Conservation (phyloP, 2,113 vertebrate genomes). For the Myrmophylax atrothorax region DNA sequence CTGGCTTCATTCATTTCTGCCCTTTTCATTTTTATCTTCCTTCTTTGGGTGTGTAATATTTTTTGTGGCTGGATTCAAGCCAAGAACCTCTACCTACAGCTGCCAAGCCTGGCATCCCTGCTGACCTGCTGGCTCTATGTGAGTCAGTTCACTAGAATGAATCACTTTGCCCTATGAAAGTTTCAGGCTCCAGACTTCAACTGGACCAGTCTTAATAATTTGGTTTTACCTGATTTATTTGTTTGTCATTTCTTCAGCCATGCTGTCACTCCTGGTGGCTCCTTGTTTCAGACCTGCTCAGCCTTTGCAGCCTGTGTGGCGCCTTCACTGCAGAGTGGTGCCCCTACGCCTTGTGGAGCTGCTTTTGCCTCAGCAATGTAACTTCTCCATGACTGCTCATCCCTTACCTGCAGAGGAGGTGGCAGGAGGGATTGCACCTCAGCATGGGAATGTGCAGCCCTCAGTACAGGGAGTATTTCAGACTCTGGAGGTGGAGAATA, state of each 20-base stretch:
- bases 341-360: fast-evolving
- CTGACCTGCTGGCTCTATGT: background rate
- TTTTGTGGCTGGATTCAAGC: background rate
- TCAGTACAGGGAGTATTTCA: background rate
- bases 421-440: background rate
- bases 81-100: background rate
- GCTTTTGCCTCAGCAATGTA: background rate
- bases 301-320: background rate
- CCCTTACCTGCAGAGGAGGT: background rate
- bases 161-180: background rate
- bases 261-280: background rate
- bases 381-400: background rate
- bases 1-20: background rate
- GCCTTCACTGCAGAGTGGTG: fast-evolving
- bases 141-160: background rate
- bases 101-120: background rate
- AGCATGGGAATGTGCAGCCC: background rate
- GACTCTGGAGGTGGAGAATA: background rate
- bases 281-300: background rate
- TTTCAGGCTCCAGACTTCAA: background rate
- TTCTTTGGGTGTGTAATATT: background rate
- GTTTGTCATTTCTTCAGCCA: background rate
- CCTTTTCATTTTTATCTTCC: background rate
- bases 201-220: background rate
- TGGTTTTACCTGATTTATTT: background rate